Evolutionary conservation across 2,113 vertebrate genomes (phyloP), one percentile per base, ranked within the genome.

Genomic region (Scartelaos histophorus): DNA sequence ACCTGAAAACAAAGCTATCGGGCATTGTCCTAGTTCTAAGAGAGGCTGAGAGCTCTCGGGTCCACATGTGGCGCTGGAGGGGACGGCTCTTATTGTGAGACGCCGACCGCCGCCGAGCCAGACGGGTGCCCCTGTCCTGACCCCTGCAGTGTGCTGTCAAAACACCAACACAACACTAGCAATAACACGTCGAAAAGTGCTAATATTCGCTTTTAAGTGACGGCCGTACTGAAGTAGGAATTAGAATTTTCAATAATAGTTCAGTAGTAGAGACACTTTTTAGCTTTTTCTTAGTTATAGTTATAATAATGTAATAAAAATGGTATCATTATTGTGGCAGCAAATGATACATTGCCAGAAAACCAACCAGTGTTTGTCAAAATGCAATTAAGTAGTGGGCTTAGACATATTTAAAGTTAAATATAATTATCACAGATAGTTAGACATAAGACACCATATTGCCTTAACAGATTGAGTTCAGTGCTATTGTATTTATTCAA

Each of bases 31-130:
- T 49, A 76, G 74, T 85, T 88, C 85, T 75, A 84, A 80, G 74
- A 60, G 75, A 74, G 76, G 75, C 70, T 67, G 56, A 72, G 72
- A 57, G 76, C 81, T 75, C 79, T 86, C 78, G 1, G 71, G 68
- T 77, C 81, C 78, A 72, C 21, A 6, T 58, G 13, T 13, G 81
- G 81, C 73, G 80, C 84, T 74, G 76, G 84, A 89, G 85, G 80
- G 76, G 66, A 82, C 89, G 79, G 74, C 68, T 80, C 78, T 85
- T 85, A 81, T 81, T 88, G 81, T 80, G 82, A 22, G 68, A 81
- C 82, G 73, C 0, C 25, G 38, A 53, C 17, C 51, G 9, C 51
- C 47, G 5, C 47, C 0, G 47, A 51, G 47, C 47, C 51, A 54
- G 51, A 54, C 51, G 21, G n/a, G n/a, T 54, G 22, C 22, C 56